Conservation (phyloP, 2,888 invertebrate genomes). For the Andrena minutula region DNA sequence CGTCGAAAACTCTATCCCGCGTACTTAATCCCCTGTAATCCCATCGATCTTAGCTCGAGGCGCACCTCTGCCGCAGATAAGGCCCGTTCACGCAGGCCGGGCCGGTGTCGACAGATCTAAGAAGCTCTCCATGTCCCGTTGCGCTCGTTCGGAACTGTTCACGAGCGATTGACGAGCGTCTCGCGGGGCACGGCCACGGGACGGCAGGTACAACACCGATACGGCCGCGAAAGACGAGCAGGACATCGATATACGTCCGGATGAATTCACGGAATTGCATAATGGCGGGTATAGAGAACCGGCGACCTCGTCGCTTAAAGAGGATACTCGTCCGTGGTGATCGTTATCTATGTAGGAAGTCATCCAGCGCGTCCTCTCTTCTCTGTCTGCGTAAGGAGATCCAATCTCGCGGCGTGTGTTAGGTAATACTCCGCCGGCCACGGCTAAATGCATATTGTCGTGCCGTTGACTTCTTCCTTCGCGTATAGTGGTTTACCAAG, state of each 20-base stretch:
- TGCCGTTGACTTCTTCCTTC: slow-evolving; percentile 68
- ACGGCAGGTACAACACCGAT: slow-evolving; percentile 33
- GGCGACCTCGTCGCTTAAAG: slow-evolving; percentile 73
- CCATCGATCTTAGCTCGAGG: neutral
- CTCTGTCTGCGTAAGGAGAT: slow-evolving; percentile 68
- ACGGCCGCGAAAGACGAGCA: slow-evolving; percentile 54
- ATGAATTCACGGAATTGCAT: slow-evolving; percentile 71
- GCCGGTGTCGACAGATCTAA: neutral
- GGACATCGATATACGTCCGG: slow-evolving; percentile 67
- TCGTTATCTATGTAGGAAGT: slow-evolving; percentile 76
- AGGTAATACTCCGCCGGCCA: slow-evolving; percentile 64
- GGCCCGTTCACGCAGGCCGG: no score
- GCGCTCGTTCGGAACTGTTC: slow-evolving; percentile 2
- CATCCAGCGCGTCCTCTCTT: slow-evolving; percentile 64
- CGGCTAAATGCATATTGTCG: slow-evolving; percentile 70
- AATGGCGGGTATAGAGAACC: slow-evolving; percentile 64
- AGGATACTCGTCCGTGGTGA: slow-evolving; percentile 70
- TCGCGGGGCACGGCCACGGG: slow-evolving; percentile 19
- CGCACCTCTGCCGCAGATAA: neutral
- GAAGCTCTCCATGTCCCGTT: neutral
- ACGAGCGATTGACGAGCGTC: slow-evolving; percentile 36
- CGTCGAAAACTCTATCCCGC: no score
- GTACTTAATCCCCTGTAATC: neutral
- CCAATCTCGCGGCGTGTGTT: slow-evolving; percentile 66
- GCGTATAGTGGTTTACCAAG: slow-evolving; percentile 33